A percentile compares a stretch with the other conserved stretches of the same genome.
Evolutionary conservation across 2,888 invertebrate genomes (phyloP).

Genomic region (Tenthredo distinguenda): DNA sequence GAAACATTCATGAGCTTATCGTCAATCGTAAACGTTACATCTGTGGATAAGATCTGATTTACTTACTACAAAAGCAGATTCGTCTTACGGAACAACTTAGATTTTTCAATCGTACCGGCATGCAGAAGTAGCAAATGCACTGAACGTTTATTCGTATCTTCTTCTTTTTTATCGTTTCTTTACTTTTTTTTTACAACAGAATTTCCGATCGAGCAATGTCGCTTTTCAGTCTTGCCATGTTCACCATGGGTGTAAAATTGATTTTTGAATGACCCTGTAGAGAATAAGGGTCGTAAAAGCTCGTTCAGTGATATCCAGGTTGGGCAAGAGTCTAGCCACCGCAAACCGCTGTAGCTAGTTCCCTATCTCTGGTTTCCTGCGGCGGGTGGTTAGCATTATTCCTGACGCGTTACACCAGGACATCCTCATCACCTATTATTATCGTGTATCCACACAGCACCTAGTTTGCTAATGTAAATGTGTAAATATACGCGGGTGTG

Average conservation of each 20-base stretch:
- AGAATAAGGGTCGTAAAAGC: not conserved
- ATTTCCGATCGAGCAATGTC: not conserved
- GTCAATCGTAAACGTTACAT: not conserved
- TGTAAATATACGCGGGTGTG: not conserved
- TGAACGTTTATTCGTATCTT: not conserved
- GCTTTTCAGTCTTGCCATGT: not conserved
- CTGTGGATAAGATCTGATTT: not conserved
- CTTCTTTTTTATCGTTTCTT: not conserved
- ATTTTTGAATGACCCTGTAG: not conserved
- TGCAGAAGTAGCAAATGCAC: not conserved
- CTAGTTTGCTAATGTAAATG: not conserved
- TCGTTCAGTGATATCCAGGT: constrained; percentile 5
- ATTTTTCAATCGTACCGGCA: not conserved
- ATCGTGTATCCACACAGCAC: not conserved
- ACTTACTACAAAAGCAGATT: not conserved
- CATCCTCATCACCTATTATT: constrained; percentile 25
- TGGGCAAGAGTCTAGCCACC: not conserved
- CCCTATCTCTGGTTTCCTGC: constrained; percentile 3
- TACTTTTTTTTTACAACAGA: not conserved
- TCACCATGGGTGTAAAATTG: not conserved
- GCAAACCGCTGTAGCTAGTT: constrained; percentile 9
- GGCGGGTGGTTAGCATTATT: constrained; percentile 6
- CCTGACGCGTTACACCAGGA: constrained; percentile 5
- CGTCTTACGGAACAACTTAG: too few species aligned
- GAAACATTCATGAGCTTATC: not conserved